Percentiles rank a stretch among this genome's conserved stretches.
These are phyloP conservation scores for Enteromius mattozi DNA, from an alignment of 2,797 vertebrate genomes.

Conservation along the genomic window DNA sequence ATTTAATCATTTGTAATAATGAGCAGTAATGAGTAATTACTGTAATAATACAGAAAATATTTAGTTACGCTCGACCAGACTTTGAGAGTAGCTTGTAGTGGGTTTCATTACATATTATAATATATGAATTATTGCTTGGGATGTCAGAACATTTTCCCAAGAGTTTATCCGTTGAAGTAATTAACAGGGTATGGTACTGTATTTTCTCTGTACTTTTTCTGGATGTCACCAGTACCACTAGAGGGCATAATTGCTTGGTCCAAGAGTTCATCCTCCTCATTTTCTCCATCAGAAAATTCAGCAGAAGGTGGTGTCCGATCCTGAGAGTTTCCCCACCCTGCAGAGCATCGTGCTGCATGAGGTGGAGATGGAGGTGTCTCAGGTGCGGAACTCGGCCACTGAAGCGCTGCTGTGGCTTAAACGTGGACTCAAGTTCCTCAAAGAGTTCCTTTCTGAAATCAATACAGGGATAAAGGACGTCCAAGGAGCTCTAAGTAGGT, in stretches of 20 bases:
- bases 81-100: not conserved
- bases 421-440: constrained; percentile 95
- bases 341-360: constrained; percentile 96
- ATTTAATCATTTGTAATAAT: not conserved
- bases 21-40: not conserved
- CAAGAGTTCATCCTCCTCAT: not conserved
- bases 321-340: constrained; percentile 87
- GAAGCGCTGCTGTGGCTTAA: constrained; percentile 96
- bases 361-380: constrained; percentile 81
- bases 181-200: not conserved
- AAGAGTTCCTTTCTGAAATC: constrained; percentile 92
- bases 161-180: not conserved
- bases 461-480: constrained; percentile 89
- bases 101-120: not conserved
- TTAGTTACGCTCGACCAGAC: not conserved
- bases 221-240: constrained; percentile 11
- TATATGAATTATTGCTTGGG: not conserved
- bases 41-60: not conserved
- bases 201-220: not conserved
- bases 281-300: constrained; percentile 87
- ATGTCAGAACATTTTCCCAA: not conserved
- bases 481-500: constrained; percentile 94
- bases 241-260: constrained; percentile 12
- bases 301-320: constrained; percentile 93
- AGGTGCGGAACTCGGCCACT: constrained; percentile 93